Evolutionary conservation across 2,113 vertebrate genomes (phyloP), one percentile per base, ranked within the genome.

Genomic region (Oreocharis arfaki): DNA sequence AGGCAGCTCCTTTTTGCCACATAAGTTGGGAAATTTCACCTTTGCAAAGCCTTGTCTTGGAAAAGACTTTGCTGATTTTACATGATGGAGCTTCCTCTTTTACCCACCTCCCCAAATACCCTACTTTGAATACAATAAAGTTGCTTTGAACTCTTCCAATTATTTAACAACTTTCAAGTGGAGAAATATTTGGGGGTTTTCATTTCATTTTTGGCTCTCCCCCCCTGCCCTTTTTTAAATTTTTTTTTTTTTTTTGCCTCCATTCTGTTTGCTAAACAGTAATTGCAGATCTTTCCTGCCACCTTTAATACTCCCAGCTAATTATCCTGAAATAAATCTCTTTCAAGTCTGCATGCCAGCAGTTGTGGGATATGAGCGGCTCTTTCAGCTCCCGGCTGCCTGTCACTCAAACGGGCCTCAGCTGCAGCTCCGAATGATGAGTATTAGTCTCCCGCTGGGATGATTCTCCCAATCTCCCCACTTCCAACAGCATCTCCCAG

Each of bases 371-470:
- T 98, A 96, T 93, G 85, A 98, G 97, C 95, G 18, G 97, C 97
- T 97, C 98, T 98, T 98, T 98, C 98, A 97, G 98, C 98, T 98
- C 98, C 98, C 17, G 96, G 97, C 97, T 90, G 98, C 98, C 98
- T 99, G 99, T 99, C 99, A 99, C 98, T 99, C 99, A 99, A 97
- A 97, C 94, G 98, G 99, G 98, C 98, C 99, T 99, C 99, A 99
- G 99, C 99, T 99, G 99, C 98, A 98, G 98, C 97, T 97, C 98
- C 89, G 98, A 98, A 99, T 98, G 99, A 98, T 98, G 98, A 98
- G 99, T 98, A 99, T 99, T 99, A 99, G 98, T 98, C 98, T 98
- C 99, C 99, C 95, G 98, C 98, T 99, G 99, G 98, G 99, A 98
- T 98, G 98, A 98, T 97, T 98, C 98, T 97, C 98, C 98, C 98